Percentiles rank a stretch among this genome's conserved stretches.
Conservation (phyloP, 1,140 invertebrate species). For the Caenorhabditis brenneri region DNA sequence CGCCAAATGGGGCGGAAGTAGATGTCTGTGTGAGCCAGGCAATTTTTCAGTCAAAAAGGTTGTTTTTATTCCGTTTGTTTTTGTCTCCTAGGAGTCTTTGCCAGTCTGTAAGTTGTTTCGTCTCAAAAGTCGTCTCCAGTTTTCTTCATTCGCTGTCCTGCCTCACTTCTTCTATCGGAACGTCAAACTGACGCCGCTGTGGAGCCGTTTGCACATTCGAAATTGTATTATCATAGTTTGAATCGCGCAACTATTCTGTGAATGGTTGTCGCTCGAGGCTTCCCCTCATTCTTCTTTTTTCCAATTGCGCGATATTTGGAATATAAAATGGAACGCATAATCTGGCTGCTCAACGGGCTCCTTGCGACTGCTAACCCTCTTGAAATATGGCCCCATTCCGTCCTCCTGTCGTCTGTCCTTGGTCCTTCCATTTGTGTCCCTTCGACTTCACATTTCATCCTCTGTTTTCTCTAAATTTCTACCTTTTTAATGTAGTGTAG, state of each 20-base stretch:
- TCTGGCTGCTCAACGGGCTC: slow-evolving; percentile 24
- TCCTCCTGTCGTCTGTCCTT: not conserved
- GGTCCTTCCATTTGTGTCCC: not conserved
- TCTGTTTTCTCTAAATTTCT: slow-evolving; percentile 2
- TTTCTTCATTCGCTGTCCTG: not conserved
- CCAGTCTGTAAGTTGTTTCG: not conserved
- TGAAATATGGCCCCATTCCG: slow-evolving; percentile 40
- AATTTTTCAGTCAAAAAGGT: slow-evolving; percentile 38
- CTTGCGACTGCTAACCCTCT: slow-evolving; percentile 18
- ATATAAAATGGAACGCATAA: slow-evolving; percentile 27
- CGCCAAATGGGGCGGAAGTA: slow-evolving; percentile 24
- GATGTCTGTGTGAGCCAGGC: not conserved
- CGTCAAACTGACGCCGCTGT: not conserved
- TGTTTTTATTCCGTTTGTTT: slow-evolving; percentile 22
- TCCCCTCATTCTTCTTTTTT: not conserved
- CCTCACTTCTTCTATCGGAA: not conserved
- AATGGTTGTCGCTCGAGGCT: not conserved
- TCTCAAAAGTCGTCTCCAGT: not conserved
- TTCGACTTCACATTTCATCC: slow-evolving; percentile 2
- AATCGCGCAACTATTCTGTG: not conserved
- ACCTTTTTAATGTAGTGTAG: not conserved
- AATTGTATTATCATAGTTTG: slow-evolving; percentile 16
- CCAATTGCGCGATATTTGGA: not conserved
- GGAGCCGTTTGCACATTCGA: not conserved
- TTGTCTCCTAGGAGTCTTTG: not conserved